Evolutionary conservation across 2,797 vertebrate genomes (phyloP).

Genomic region (Hipposideros larvatus): DNA sequence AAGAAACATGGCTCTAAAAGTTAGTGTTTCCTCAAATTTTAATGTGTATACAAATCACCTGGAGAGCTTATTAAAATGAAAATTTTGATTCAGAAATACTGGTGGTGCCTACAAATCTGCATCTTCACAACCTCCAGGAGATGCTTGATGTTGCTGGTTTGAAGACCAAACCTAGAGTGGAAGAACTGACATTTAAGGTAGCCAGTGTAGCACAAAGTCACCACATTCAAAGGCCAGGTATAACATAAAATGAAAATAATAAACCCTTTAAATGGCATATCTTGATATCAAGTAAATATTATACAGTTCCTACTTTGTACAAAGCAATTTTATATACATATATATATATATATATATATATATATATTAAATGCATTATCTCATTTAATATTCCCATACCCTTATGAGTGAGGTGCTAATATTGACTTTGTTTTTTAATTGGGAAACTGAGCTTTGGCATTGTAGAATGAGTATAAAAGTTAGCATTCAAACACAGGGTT

Average conservation of each 20-base stretch:
- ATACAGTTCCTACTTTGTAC: background rate
- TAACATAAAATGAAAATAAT: background rate
- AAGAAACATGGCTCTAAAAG: background rate
- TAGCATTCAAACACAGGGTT: background rate
- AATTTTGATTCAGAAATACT: background rate
- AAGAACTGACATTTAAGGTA: background rate
- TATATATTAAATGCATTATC: background rate
- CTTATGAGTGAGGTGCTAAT: background rate
- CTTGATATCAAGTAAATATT: background rate
- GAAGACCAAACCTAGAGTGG: background rate
- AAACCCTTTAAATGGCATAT: background rate
- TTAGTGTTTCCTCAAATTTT: background rate
- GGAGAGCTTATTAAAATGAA: background rate
- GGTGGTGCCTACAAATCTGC: background rate
- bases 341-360: no score
- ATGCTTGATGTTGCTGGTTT: background rate
- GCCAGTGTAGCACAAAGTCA: background rate
- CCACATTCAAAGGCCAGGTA: background rate
- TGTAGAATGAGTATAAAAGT: background rate
- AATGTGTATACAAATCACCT: background rate
- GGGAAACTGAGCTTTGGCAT: background rate
- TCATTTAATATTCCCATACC: background rate
- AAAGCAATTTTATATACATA: background rate
- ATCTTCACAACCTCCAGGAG: background rate
- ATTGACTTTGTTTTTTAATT: background rate